A percentile compares a stretch with the other conserved stretches of the same genome.
Evolutionary conservation across 2,797 vertebrate species (phyloP).

Genomic region (Lepilemur septentrionalis): DNA sequence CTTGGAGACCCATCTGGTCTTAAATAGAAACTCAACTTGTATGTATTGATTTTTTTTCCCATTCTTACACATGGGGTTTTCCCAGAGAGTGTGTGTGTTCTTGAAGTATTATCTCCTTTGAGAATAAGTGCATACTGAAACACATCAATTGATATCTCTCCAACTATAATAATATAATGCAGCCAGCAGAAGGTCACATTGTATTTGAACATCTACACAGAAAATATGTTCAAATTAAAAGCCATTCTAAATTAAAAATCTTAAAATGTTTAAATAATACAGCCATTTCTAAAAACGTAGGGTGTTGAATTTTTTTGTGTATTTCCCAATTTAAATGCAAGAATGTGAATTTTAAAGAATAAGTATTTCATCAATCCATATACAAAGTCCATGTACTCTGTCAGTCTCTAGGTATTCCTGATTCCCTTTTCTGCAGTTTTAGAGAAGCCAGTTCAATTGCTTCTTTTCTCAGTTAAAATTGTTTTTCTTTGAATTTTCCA

Average conservation of each 20-base stretch:
- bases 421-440: not conserved
- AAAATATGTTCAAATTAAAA: slow-evolving; percentile 42
- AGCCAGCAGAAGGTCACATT: not conserved
- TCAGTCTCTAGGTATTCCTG: not conserved
- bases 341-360: not conserved
- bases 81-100: not conserved
- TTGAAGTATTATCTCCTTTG: slow-evolving; percentile 7
- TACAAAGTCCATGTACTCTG: not conserved
- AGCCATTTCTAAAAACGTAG: slow-evolving; percentile 35
- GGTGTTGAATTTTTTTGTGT: not conserved
- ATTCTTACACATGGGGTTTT: not conserved
- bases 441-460: not conserved
- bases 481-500: not conserved
- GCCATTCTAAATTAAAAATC: not conserved
- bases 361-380: not conserved
- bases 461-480: not conserved
- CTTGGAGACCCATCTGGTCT: not conserved
- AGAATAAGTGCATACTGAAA: not conserved
- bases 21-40: not conserved
- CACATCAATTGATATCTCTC: not conserved
- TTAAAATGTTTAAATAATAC: not conserved
- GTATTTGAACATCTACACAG: not conserved
- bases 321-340: slow-evolving; percentile 30
- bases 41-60: not conserved
- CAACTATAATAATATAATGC: not conserved